Evolutionary conservation across 2,888 invertebrate species (phyloP), one percentile per base, ranked within the genome.

Genomic region (Mimas tiliae): DNA sequence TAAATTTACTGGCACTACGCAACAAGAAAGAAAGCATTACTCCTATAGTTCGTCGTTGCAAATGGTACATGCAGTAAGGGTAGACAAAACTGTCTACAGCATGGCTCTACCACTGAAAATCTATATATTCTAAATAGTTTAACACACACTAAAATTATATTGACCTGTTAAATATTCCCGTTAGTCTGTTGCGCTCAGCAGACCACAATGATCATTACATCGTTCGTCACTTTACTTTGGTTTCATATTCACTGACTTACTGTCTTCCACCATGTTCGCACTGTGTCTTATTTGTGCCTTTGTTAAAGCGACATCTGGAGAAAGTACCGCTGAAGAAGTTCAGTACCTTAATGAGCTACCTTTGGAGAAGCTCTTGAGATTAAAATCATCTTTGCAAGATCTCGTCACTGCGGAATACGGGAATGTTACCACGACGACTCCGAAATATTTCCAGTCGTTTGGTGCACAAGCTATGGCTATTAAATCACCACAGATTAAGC

Each of bases 311-410:
- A 73, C 73, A n/a, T 71, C 69, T 1, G 82, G 80, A 7, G 84
- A 89, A 38, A 69, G 84, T 16, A 74, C 81, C 0, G 79, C 83
- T 73, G 85, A 86, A 63, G 91, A 91, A 55, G 78, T 95, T 19
- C 88, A 94, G 75, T 94, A 94, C 65, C 89, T 97, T 45, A 96
- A 95, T 79, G 96, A 96, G 79, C 82, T 97, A 64, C 95, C 96
- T 2, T 76, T 97, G 68, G 94, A 96, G 3, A 96, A 96, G 74
- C 88, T 97, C 34, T 86, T 97, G n/a, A 90, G 94, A 68, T 88
- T 97, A 1, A 95, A 89, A 86, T 91, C 75, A 78, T 94, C 81
- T 70, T 72, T 94, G 1, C 86, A 88, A 76, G 88, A 89, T 1
- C 72, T 90, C 0, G 82, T 82, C 0, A 79, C 82, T 1, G 66